Conservation (phyloP, 1,140 invertebrate species). For the Temnothorax curvispinosus region DNA sequence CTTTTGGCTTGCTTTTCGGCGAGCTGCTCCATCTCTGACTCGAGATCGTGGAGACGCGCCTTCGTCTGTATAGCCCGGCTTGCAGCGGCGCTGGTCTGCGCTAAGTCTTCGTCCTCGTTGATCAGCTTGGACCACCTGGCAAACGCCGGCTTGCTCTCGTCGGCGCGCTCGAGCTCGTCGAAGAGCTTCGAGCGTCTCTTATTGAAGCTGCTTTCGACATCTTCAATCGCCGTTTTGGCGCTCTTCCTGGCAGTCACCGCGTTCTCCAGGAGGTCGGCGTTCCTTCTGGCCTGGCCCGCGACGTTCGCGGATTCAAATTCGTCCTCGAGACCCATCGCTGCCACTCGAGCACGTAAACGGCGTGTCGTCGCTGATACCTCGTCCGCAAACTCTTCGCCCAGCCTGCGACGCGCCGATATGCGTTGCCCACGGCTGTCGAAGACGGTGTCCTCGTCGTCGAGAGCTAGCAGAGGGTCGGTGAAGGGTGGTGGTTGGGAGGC, state of each 20-base stretch:
- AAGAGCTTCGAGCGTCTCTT: constrained; percentile 80
- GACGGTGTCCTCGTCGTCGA: constrained; percentile 82
- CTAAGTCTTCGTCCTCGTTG: constrained; percentile 69
- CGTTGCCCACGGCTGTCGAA: constrained; percentile 84
- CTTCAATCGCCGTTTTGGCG: constrained; percentile 69
- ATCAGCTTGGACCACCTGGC: constrained; percentile 82
- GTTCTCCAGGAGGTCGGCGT: constrained; percentile 53
- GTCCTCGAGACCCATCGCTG: constrained; percentile 69
- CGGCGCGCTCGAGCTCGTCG: constrained; percentile 84
- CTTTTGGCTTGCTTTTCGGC: constrained; percentile 84
- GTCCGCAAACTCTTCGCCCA: constrained; percentile 81
- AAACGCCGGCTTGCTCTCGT: constrained; percentile 81
- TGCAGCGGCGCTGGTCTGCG: constrained; percentile 75
- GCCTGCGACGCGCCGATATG: constrained; percentile 70
- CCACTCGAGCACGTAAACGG: constrained; percentile 77
- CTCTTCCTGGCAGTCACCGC: constrained; percentile 20
- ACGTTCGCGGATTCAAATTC: constrained; percentile 49
- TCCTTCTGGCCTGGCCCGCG: background rate
- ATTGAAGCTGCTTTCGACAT: constrained; percentile 75
- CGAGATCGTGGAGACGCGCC: constrained; percentile 83
- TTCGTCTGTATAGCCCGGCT: constrained; percentile 82
- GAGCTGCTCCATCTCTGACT: constrained; percentile 85
- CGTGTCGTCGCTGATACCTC: constrained; percentile 79
- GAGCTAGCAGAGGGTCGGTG: constrained; percentile 69
- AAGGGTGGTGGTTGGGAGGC: constrained; percentile 62